Conservation (phyloP, 2,113 vertebrate genomes). For the Okapia johnstoni region DNA sequence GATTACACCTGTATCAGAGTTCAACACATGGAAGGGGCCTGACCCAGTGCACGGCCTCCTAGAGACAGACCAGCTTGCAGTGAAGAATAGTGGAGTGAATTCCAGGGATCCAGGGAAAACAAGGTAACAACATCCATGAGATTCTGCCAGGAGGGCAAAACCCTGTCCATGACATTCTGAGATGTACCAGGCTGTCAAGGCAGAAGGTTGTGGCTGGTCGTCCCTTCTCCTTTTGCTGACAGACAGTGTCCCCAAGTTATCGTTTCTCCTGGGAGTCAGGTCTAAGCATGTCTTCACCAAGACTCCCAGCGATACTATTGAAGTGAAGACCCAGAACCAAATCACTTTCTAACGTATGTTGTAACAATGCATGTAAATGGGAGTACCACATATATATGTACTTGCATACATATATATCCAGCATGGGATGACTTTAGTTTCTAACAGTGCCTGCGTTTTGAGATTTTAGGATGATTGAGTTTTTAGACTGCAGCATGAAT, state of each 20-base stretch:
- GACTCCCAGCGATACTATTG: neutral
- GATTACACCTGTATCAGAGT: fast-evolving
- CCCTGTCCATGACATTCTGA: neutral
- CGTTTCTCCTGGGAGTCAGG: neutral
- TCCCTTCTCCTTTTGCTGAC: neutral
- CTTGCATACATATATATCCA: slow-evolving; percentile 24
- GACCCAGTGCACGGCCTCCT: neutral
- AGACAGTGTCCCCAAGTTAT: neutral
- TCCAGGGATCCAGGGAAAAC: neutral
- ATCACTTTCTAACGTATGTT: neutral
- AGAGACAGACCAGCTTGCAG: neutral
- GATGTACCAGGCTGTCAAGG: neutral
- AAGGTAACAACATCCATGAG: neutral
- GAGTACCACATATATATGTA: neutral
- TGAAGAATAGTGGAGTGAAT: neutral
- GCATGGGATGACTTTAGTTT: slow-evolving; percentile 45
- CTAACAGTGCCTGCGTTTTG: slow-evolving; percentile 36
- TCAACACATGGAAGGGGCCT: neutral
- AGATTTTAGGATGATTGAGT: neutral
- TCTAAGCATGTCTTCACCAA: slow-evolving; percentile 19
- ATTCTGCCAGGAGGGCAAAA: neutral
- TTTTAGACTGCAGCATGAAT: slow-evolving; percentile 34
- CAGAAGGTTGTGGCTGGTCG: neutral
- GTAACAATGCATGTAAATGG: slow-evolving; percentile 52
- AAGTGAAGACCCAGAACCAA: neutral